Evolutionary conservation across 2,797 vertebrate species (phyloP).

Genomic region (Hemitrygon akajei): DNA sequence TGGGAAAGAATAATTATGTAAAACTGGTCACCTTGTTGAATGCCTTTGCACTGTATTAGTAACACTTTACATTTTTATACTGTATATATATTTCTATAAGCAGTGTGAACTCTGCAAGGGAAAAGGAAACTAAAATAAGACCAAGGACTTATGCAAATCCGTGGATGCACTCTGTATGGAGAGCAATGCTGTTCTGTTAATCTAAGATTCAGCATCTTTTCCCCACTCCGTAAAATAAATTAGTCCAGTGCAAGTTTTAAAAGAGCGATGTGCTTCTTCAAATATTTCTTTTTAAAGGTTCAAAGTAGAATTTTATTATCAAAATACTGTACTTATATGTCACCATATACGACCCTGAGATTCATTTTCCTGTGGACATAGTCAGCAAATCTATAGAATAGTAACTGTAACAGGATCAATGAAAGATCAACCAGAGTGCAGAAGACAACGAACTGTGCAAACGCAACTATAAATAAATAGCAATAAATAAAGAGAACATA

Average conservation of each 20-base stretch:
- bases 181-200: background rate
- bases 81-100: slow-evolving; percentile 37
- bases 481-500: too few relatives aligned
- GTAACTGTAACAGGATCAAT: too few relatives aligned
- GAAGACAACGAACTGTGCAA: too few relatives aligned
- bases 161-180: background rate
- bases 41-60: slow-evolving; percentile 38
- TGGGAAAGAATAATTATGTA: slow-evolving; percentile 9
- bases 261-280: background rate
- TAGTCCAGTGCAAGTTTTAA: slow-evolving; percentile 24
- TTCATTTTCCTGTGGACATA: too few relatives aligned
- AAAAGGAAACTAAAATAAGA: slow-evolving; percentile 11
- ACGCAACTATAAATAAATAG: too few relatives aligned
- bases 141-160: background rate
- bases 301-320: too few relatives aligned
- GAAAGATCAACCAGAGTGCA: too few relatives aligned
- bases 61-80: slow-evolving; percentile 38
- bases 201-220: background rate
- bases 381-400: too few relatives aligned
- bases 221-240: slow-evolving; percentile 26
- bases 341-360: too few relatives aligned
- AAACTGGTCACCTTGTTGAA: slow-evolving; percentile 36
- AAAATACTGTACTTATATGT: too few relatives aligned
- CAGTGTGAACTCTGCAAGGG: slow-evolving; percentile 26
- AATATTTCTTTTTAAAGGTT: background rate